phyloP scores from a whole-genome alignment of 2,797 vertebrate genomes.

The Mycteria americana region DNA sequence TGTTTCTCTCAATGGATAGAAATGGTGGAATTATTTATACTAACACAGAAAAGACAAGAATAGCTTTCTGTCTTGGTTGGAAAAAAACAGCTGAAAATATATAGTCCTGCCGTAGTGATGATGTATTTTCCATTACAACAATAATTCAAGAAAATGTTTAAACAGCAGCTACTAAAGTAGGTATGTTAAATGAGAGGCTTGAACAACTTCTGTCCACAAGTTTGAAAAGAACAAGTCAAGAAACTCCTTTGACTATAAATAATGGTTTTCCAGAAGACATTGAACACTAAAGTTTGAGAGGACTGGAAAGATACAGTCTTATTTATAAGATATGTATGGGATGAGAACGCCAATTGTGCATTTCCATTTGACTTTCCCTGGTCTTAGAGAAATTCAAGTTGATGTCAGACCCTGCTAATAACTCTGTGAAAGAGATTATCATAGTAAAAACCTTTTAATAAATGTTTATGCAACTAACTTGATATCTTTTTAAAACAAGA shows the following conservation, averaged over 20 bases:
- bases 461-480: neutral
- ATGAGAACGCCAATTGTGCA: neutral
- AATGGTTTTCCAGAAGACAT: neutral
- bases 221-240: conserved; percentile 13
- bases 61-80: neutral
- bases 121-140: conserved; percentile 46
- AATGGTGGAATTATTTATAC: neutral
- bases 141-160: conserved; percentile 44
- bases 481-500: neutral
- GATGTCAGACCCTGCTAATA: neutral
- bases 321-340: neutral
- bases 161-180: conserved; percentile 13
- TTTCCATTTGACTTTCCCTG: neutral
- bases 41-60: neutral
- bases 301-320: neutral
- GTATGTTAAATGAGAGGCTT: conserved; percentile 20
- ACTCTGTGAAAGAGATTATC: neutral
- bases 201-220: conserved; percentile 23
- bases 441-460: neutral
- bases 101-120: neutral
- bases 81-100: neutral
- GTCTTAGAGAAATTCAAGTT: neutral
- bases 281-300: neutral
- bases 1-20: neutral
- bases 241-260: conserved; percentile 6